Conservation (phyloP, 2,797 vertebrate species). For the Semotilus atromaculatus region DNA sequence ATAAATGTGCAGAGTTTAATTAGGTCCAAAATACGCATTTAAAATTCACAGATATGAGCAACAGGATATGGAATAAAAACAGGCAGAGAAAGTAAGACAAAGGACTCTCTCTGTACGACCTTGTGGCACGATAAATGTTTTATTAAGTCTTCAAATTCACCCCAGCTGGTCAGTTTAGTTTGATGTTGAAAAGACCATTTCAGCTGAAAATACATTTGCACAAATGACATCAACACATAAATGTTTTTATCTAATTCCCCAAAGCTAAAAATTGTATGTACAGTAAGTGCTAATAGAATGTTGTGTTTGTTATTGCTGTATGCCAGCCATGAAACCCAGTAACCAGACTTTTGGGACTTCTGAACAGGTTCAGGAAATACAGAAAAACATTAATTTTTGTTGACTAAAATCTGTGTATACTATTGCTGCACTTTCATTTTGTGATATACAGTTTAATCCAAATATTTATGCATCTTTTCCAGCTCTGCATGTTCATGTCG, state of each 20-base stretch:
- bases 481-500: neutral
- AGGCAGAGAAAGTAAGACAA: neutral
- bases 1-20: neutral
- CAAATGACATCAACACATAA: constrained; percentile 4
- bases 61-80: neutral
- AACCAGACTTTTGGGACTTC: constrained; percentile 32
- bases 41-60: neutral
- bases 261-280: neutral
- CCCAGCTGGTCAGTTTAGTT: neutral
- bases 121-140: neutral
- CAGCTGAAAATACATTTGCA: neutral
- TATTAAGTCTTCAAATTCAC: constrained; percentile 11
- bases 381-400: too few relatives aligned
- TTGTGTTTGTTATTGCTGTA: constrained; percentile 21
- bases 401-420: neutral
- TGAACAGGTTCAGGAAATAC: too few relatives aligned
- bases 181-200: constrained; percentile 11
- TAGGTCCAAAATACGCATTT: neutral
- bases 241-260: neutral
- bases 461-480: neutral
- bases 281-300: constrained; percentile 5
- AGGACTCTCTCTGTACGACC: neutral
- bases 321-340: constrained; percentile 40
- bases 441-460: neutral
- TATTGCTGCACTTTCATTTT: neutral